phyloP scores from a whole-genome alignment of 92 coral and sea anemone species.

The Isaurus tuberculatus region DNA sequence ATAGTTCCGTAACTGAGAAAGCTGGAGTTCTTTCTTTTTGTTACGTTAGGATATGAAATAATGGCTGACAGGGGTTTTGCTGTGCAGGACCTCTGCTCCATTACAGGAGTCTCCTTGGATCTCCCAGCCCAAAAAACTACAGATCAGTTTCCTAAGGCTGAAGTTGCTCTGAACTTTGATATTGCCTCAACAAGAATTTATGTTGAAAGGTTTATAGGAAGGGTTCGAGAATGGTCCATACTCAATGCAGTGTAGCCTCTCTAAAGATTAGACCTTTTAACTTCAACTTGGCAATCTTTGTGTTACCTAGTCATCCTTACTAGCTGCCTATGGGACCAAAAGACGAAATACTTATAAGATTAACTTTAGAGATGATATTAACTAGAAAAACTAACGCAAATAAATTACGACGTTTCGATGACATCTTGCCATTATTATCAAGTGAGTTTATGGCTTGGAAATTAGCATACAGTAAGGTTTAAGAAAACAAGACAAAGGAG shows the following conservation, averaged over 20 bases:
- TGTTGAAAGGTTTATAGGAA: slow-evolving; percentile 61
- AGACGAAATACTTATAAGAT: too few relatives aligned
- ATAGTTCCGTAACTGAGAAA: slow-evolving; percentile 38
- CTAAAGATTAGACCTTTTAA: slow-evolving; percentile 43
- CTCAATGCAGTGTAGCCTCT: slow-evolving; percentile 56
- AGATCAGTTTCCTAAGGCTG: slow-evolving; percentile 56
- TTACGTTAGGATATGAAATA: slow-evolving; percentile 52
- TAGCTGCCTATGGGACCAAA: slow-evolving; percentile 38
- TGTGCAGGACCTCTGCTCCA: slow-evolving; percentile 58
- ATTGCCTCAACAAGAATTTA: slow-evolving; percentile 58
- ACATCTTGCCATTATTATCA: too few relatives aligned
- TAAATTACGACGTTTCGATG: too few relatives aligned
- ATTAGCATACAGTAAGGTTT: too few relatives aligned
- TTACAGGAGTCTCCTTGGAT: slow-evolving; percentile 50
- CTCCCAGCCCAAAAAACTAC: slow-evolving; percentile 53
- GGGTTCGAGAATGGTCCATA: slow-evolving; percentile 54
- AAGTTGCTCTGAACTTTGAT: slow-evolving; percentile 61
- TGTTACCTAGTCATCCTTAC: slow-evolving; percentile 60
- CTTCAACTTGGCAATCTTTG: slow-evolving; percentile 54
- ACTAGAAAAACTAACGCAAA: too few relatives aligned
- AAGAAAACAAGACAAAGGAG: too few relatives aligned
- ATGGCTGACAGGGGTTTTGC: slow-evolving; percentile 66
- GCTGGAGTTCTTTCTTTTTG: slow-evolving; percentile 21
- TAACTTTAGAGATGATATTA: too few relatives aligned
- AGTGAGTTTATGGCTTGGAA: too few relatives aligned